These are phyloP conservation scores for Synanthedon vespiformis DNA, from an alignment of 2,888 invertebrate genomes.

Conservation along the genomic window DNA sequence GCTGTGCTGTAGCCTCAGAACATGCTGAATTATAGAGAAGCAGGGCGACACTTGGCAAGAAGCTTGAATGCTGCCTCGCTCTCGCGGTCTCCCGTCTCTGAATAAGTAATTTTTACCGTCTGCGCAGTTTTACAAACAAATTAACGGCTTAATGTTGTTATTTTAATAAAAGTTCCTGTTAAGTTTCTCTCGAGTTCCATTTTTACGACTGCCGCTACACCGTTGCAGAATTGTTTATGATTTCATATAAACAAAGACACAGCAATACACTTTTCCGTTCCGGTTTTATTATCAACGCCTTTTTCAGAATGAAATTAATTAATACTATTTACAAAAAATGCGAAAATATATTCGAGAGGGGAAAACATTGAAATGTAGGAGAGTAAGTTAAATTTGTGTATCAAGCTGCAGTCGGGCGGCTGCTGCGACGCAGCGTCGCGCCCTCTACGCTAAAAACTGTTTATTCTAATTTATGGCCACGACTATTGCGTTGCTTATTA, in stretches of 20 bases:
- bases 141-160: slow-evolving; percentile 66
- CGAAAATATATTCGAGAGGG: background rate
- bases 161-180: slow-evolving; percentile 64
- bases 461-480: slow-evolving; percentile 61
- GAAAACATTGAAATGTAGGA: background rate
- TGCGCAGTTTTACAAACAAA: slow-evolving; percentile 68
- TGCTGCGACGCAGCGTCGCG: slow-evolving; percentile 11
- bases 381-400: background rate
- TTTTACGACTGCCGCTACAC: slow-evolving; percentile 51
- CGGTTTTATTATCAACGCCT: background rate
- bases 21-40: slow-evolving; percentile 55
- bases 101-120: slow-evolving; percentile 66
- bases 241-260: slow-evolving; percentile 25
- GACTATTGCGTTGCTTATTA: slow-evolving; percentile 66
- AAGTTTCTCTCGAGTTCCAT: slow-evolving; percentile 49
- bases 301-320: background rate
- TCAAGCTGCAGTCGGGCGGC: background rate
- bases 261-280: background rate
- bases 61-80: slow-evolving; percentile 27
- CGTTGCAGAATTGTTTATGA: slow-evolving; percentile 49
- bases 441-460: slow-evolving; percentile 53
- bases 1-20: slow-evolving; percentile 11
- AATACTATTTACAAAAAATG: background rate
- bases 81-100: slow-evolving; percentile 48
- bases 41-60: slow-evolving; percentile 44